Conservation (phyloP, 2,888 invertebrate genomes). For the Melinopterus prodromus region DNA sequence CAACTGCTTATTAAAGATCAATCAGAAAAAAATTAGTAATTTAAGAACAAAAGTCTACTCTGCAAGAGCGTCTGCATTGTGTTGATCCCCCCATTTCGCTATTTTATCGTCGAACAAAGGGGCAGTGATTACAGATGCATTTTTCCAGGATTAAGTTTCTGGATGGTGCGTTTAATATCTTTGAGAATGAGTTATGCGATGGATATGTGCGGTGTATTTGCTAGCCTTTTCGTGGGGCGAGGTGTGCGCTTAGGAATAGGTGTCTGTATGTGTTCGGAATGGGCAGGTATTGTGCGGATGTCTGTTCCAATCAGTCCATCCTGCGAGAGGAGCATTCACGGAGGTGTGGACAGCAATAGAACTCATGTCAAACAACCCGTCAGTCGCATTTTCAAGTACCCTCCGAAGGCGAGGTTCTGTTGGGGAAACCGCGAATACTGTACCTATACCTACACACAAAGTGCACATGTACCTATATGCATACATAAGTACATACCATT, state of each 20-base stretch:
- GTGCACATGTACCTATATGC: not conserved
- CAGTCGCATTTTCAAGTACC: slow-evolving; percentile 42
- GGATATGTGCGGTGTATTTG: not conserved
- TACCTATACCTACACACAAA: not conserved
- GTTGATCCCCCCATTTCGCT: not conserved
- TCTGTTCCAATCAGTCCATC: slow-evolving; percentile 55
- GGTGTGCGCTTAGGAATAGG: not conserved
- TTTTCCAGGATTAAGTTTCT: not conserved
- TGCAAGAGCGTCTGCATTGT: not conserved
- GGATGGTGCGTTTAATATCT: slow-evolving; percentile 4
- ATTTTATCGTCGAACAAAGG: not conserved
- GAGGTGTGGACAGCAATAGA: slow-evolving; percentile 58
- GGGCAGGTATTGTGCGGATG: slow-evolving; percentile 50
- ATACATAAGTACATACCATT: not conserved
- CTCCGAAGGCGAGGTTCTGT: slow-evolving; percentile 33
- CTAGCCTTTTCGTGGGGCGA: not conserved
- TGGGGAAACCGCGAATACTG: slow-evolving; percentile 13
- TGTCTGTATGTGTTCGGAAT: not conserved
- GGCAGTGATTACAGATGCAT: not conserved
- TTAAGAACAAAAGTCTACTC: not conserved
- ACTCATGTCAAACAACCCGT: slow-evolving; percentile 59
- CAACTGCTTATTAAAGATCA: not conserved
- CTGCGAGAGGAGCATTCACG: slow-evolving; percentile 54
- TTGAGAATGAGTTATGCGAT: not conserved
- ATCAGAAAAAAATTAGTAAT: not conserved